Evolutionary conservation across 2,888 invertebrate genomes (phyloP).

Genomic region (Cataglyphis altisquamis): DNA sequence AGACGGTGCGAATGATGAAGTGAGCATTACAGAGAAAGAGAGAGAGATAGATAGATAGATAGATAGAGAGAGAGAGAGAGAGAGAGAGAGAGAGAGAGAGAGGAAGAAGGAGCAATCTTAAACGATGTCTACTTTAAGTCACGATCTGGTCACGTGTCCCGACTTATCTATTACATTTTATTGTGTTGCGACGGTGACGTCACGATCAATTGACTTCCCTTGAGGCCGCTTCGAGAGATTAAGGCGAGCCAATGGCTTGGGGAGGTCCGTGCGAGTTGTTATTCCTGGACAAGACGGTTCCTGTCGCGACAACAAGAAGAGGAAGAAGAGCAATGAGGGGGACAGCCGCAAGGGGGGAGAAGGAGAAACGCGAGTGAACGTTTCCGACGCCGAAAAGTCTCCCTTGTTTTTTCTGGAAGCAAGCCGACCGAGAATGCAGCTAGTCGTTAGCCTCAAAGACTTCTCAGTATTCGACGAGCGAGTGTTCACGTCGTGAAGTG

Average conservation of each 20-base stretch:
- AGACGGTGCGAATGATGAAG: constrained; percentile 6
- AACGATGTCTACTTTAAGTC: constrained; percentile 68
- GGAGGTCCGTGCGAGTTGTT: constrained; percentile 72
- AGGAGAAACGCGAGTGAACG: constrained; percentile 47
- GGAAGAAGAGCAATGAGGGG: neutral
- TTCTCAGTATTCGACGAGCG: constrained; percentile 71
- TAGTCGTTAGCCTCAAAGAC: constrained; percentile 71
- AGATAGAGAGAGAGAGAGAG: neutral
- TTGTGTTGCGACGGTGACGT: constrained; percentile 78
- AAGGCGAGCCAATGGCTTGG: constrained; percentile 74
- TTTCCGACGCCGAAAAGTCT: constrained; percentile 73
- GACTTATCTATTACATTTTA: constrained; percentile 74
- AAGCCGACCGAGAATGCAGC: constrained; percentile 65
- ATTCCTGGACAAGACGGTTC: constrained; percentile 73
- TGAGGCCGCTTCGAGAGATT: constrained; percentile 72
- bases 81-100: neutral
- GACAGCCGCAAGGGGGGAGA: constrained; percentile 3
- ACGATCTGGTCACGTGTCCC: constrained; percentile 72
- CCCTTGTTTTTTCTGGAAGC: constrained; percentile 71
- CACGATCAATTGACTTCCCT: constrained; percentile 78
- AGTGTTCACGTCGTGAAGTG: constrained; percentile 42
- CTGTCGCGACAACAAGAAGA: constrained; percentile 46
- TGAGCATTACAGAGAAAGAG: neutral
- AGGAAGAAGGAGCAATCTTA: constrained; percentile 38
- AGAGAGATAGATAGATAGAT: too few species aligned